Base-by-base conservation (phyloP, 2,113 vertebrate genomes). In the Nesospiza acunhae region DNA sequence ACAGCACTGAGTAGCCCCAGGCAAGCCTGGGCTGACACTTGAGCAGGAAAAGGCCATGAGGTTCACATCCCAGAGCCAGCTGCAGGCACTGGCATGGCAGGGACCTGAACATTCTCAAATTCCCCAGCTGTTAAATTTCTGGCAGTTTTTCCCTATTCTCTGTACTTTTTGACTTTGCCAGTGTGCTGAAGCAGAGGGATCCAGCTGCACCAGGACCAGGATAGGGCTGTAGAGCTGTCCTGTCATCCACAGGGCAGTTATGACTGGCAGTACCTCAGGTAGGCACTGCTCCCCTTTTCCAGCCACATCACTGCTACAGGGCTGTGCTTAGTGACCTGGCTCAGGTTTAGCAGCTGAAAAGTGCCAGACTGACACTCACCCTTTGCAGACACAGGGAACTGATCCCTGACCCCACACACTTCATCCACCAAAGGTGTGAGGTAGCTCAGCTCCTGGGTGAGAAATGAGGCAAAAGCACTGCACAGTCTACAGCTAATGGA, bases 1-100 rank as follows among this genome's bases (percentile, higher is more conserved):
- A 7, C 3, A 14, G 24, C 50, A 53, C 28, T 27, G 42, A 75
- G 24, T 70, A 76, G 28, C 6, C 13, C 39, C 0, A 0, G 9
- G 31, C n/a, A 58, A 53, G 67, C 9, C 23, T 24, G 21, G 33
- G 18, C 23, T 82, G 56, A 42, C 6, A 42, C 20, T 27, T 0
- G 0, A 73, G 20, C 28, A 35, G 26, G 44, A 18, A 73, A 53
- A 72, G 49, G 11, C 31, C 39, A 23, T 10, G 15, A 79, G 4
- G 9, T 53, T 27, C 56, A 35, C 22, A 52, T 13, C 24, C 37
- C n/a, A 75, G 30, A 20, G 62, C 41, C 31, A 74, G 47, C 46
- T 41, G 33, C 20, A 81, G 26, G 39, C 23, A 63, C 11, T 12
- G 6, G 35, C 26, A 10, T 7, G 15, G 26, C 67, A 59, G 30